Base-by-base conservation (phyloP, 2,888 invertebrate species). In the Nemapogon koenigi region DNA sequence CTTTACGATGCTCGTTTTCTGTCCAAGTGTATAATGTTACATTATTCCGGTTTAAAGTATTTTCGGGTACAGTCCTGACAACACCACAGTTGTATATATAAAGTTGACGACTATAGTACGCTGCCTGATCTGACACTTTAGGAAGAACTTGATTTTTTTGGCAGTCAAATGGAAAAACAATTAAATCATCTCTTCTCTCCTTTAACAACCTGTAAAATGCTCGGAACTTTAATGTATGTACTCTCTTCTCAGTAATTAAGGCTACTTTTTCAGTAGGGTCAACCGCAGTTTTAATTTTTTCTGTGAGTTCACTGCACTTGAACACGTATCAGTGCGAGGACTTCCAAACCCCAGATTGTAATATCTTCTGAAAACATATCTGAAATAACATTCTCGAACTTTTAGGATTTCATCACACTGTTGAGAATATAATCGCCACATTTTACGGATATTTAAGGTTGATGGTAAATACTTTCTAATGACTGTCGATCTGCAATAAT, bases 31-130 rank as follows among this genome's bases (percentile, higher is more conserved):
- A 52, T 35, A 47, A 46, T n/a, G n/a, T n/a, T n/a, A n/a, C n/a
- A 19, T 38, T 49, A 27, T 49, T 42, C 28, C 17, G 41, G 19
- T 43, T 44, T 16, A 49, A 43, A 4, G 31, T 42, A 25, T 46
- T 48, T 22, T 40, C 46, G 16, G 44, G 44, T n/a, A 46, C 46
- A 4, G 43, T 38, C 32, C 37, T 33, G 8, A 49, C 48, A 4
- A 47, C 28, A 16, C 39, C 45, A 43, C 51, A 53, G 43, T 53
- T 49, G 40, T 49, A 50, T n/a, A 51, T 40, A 41, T 49, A 48
- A 10, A 51, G 35, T 37, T 52, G 48, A 15, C 49, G 37, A 22
- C 49, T 49, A 16, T 50, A 50, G 35, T 53, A 51, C 13, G 49
- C 45, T 1, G 41, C 41, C 38, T 48, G 49, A 38, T 51, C 49